Evolutionary conservation across 2,797 vertebrate genomes (phyloP), one percentile per base, ranked within the genome.

Genomic region (Rhyacichthys aspro): DNA sequence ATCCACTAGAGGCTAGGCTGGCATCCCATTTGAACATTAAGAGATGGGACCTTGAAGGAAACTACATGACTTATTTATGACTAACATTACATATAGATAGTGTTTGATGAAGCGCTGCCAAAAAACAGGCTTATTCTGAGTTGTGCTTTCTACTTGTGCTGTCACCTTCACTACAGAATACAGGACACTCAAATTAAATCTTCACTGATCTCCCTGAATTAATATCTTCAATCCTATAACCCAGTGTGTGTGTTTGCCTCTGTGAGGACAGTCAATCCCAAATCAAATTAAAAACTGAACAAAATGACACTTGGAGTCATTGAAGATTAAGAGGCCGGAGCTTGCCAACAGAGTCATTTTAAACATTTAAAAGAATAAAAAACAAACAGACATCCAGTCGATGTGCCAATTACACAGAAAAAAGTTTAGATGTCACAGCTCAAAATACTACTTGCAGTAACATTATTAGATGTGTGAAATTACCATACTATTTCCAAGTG

Each of bases 1-100:
- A 11, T 19, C 39, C 59, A 60, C 67, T 43, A 63, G 59, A 52
- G 55, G 39, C 38, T 55, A 66, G 48, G 15, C 43, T 70, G 44
- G n/a, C 14, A 14, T n/a, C 43, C 37, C 19, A 41, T 52, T 7
- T 9, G 1, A 19, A 41, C 5, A 17, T 9, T 37, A 11, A 10
- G 11, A 6, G 19, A 10, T 9, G 3, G 41, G n/a, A 2, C 33
- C 36, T 37, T 37, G 3, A 1, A 6, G 11, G 36, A 9, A 37
- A 37, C 7, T 37, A 2, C 11, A 11, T 39, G 12, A 11, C 14
- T 39, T 11, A 39, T 39, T 5, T 39, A 39, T 5, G 9, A 11
- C 38, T 39, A 12, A 11, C 12, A 14, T 2, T 7, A 1, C 23
- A 28, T 2, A 28, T 28, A 28, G 23, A 28, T 28, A 28, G 1